Conservation (phyloP, 64 coral and sea anemone species). For the Dendronephthya gigantea region DNA sequence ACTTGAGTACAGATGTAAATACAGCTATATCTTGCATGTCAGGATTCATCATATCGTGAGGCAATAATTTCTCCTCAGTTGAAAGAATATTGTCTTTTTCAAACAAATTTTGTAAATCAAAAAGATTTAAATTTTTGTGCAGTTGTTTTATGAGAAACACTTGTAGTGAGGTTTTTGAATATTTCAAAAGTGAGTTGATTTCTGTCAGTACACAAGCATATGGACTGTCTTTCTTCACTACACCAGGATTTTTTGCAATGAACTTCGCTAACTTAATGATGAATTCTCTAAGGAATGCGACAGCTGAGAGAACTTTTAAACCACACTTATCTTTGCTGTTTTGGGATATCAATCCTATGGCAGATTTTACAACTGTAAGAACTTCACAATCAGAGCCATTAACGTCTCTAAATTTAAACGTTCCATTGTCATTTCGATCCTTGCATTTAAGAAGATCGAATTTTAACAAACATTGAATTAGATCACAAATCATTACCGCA, state of each 20-base stretch:
- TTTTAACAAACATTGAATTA: not conserved
- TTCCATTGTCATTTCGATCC: no score
- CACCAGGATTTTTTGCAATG: not conserved
- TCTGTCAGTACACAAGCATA: not conserved
- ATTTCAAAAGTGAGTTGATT: not conserved
- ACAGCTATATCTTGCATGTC: not conserved
- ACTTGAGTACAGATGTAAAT: not conserved
- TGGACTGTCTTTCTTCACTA: not conserved
- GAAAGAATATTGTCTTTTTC: not conserved
- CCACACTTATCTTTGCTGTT: not conserved
- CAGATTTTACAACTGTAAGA: not conserved
- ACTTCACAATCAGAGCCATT: not conserved
- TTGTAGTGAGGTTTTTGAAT: not conserved
- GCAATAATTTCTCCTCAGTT: not conserved
- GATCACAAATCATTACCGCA: not conserved
- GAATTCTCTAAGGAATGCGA: not conserved
- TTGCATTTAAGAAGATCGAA: not conserved
- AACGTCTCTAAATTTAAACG: not conserved
- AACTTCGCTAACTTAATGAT: not conserved
- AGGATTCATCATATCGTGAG: not conserved
- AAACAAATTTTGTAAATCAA: not conserved
- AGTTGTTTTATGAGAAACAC: not conserved
- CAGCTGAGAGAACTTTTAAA: not conserved
- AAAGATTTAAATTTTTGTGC: not conserved
- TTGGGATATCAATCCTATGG: not conserved